A percentile compares a stretch with the other conserved stretches of the same genome.
phyloP scores from a whole-genome alignment of 2,113 vertebrate genomes.

The Callionymus lyra region DNA sequence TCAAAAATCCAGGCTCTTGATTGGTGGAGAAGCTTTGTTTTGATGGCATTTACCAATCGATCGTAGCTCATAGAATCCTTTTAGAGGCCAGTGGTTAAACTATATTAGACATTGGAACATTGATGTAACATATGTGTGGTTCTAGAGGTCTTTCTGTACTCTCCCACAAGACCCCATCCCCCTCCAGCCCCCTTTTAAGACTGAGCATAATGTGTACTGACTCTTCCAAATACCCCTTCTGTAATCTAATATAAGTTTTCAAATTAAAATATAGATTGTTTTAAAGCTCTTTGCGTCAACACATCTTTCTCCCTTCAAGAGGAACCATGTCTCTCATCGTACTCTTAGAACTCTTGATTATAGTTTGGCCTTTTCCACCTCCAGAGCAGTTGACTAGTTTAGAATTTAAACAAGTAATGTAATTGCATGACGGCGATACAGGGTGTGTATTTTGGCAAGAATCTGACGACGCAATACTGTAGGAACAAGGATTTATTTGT shows the following conservation, averaged over 20 bases:
- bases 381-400: too few species aligned
- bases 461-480: too few species aligned
- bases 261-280: constrained; percentile 99
- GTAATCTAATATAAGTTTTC: constrained; percentile 99
- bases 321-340: too few species aligned
- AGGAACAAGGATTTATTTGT: too few species aligned
- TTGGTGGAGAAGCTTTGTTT: constrained; percentile 74
- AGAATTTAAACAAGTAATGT: too few species aligned
- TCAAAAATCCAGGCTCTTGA: constrained; percentile 81
- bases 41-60: constrained; percentile 51
- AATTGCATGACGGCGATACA: too few species aligned
- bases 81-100: constrained; percentile 68
- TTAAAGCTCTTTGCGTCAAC: constrained; percentile 76
- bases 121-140: constrained; percentile 59
- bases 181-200: constrained; percentile 76
- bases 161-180: too few species aligned
- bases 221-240: constrained; percentile 83
- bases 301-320: too few species aligned
- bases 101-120: constrained; percentile 49
- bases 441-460: too few species aligned
- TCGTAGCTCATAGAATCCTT: constrained; percentile 90
- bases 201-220: constrained; percentile 79
- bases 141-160: constrained; percentile 62
- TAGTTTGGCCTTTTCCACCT: too few species aligned
- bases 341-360: too few species aligned